phyloP scores from a whole-genome alignment of 2,888 invertebrate genomes.

The Lepidonotus clava region DNA sequence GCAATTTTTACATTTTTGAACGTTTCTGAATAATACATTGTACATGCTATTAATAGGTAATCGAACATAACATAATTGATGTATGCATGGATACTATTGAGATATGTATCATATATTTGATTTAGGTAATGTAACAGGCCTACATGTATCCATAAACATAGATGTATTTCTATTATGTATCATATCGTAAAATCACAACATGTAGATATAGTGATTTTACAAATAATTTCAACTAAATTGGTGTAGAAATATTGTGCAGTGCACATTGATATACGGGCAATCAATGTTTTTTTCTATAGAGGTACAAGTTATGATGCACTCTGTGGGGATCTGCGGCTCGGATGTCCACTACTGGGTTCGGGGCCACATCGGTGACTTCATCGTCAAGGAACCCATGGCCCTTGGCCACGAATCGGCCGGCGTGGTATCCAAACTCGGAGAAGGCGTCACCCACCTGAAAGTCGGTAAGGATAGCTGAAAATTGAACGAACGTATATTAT shows the following conservation, averaged over 20 bases:
- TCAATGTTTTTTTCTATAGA: slow-evolving; percentile 61
- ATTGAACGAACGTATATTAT: too few species aligned
- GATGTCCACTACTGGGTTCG: slow-evolving; percentile 95
- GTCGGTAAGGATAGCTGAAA: slow-evolving; percentile 82
- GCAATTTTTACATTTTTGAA: background rate
- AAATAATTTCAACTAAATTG: too few species aligned
- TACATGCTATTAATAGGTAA: background rate
- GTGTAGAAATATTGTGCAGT: too few species aligned
- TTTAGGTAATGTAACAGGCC: too few species aligned
- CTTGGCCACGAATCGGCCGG: slow-evolving; percentile 94
- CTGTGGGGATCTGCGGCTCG: slow-evolving; percentile 96
- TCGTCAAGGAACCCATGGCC: slow-evolving; percentile 93
- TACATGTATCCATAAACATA: too few species aligned
- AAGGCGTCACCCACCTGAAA: slow-evolving; percentile 82
- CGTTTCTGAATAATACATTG: background rate
- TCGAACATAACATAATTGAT: background rate
- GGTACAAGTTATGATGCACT: slow-evolving; percentile 64
- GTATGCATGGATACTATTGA: background rate
- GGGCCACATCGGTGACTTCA: slow-evolving; percentile 92
- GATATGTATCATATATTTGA: background rate
- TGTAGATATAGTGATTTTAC: too few species aligned
- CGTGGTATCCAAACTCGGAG: slow-evolving; percentile 85
- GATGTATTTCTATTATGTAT: too few species aligned
- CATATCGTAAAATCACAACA: too few species aligned
- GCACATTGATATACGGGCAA: too few species aligned